These are phyloP conservation scores for Platycheirus albimanus DNA, from an alignment of 2,888 invertebrate species.

Conservation along the genomic window DNA sequence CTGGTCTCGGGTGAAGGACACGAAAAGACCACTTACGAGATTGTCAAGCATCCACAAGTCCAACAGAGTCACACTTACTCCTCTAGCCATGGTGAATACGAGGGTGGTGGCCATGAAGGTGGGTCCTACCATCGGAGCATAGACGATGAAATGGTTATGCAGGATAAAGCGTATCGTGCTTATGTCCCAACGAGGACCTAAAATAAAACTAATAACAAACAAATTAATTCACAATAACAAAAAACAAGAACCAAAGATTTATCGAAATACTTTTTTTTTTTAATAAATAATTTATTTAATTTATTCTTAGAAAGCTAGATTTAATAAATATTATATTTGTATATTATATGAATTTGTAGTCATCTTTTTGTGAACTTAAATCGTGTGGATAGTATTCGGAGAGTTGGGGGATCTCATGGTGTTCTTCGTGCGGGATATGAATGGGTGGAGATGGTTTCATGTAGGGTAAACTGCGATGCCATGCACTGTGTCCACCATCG, in stretches of 20 bases:
- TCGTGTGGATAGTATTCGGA: conserved; percentile 56
- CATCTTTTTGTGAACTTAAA: conserved; percentile 28
- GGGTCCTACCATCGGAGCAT: conserved; percentile 85
- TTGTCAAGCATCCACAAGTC: conserved; percentile 93
- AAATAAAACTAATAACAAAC: conserved; percentile 43
- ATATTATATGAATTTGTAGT: conserved; percentile 56
- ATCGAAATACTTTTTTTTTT: conserved; percentile 68
- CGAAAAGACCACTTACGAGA: conserved; percentile 92
- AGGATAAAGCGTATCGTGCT: conserved; percentile 86
- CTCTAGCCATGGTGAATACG: conserved; percentile 86
- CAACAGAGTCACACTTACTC: conserved; percentile 91
- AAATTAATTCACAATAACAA: conserved; percentile 35
- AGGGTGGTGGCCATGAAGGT: conserved; percentile 85
- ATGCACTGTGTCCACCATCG: conserved; percentile 80
- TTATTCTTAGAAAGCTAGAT: conserved; percentile 53
- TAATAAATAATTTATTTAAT: conserved; percentile 62
- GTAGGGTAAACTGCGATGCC: conserved; percentile 80
- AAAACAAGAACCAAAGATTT: conserved; percentile 77
- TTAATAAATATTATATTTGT: conserved; percentile 62
- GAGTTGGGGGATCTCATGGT: conserved; percentile 31
- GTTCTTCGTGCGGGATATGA: conserved; percentile 23
- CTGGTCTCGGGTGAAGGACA: conserved; percentile 88
- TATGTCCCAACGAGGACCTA: conserved; percentile 81
- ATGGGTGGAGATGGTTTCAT: conserved; percentile 3
- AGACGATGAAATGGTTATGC: conserved; percentile 85